Percentiles rank a stretch among this genome's conserved stretches.
Evolutionary conservation across 2,113 vertebrate species (phyloP).

Genomic region (Burhinus oedicnemus): DNA sequence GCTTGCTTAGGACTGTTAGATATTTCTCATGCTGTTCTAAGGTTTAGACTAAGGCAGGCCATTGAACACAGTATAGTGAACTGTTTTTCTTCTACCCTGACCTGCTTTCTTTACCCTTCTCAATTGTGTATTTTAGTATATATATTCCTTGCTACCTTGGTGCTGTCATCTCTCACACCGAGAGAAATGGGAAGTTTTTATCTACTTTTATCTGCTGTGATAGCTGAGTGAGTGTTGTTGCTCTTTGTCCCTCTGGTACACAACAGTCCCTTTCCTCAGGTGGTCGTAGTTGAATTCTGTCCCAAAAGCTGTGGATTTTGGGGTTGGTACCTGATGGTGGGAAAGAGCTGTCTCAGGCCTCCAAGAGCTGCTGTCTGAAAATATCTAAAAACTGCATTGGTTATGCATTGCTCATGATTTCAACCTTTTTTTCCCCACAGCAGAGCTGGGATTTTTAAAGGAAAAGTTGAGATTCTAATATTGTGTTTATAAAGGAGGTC

Average conservation of each 20-base stretch:
- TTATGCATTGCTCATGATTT: neutral
- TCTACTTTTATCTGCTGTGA: neutral
- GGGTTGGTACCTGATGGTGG: neutral
- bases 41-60: neutral
- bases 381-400: neutral
- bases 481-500: neutral
- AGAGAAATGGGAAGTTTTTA: neutral
- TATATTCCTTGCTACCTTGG: neutral
- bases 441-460: neutral
- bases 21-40: neutral
- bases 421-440: neutral
- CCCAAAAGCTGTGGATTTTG: neutral
- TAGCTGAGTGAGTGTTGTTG: neutral
- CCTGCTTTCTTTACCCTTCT: neutral
- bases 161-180: fast-evolving
- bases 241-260: neutral
- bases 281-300: neutral
- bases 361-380: neutral
- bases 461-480: neutral
- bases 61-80: neutral
- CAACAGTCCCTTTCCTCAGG: neutral
- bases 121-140: neutral
- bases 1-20: neutral
- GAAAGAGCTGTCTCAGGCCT: neutral
- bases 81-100: neutral